phyloP scores from a whole-genome alignment of 2,888 invertebrate species.

The Nemapogon koenigi region DNA sequence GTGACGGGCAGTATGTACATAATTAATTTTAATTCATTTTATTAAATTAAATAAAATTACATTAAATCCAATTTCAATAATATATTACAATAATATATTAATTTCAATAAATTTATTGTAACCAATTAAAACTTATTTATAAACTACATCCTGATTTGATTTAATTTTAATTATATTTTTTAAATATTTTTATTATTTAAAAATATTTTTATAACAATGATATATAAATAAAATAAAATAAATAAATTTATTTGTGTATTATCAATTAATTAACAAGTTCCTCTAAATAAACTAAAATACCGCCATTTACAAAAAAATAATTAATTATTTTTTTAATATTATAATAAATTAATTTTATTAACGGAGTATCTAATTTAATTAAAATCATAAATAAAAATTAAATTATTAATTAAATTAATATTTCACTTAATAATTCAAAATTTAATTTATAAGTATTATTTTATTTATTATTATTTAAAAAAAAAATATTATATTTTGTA shows the following conservation, averaged over 20 bases:
- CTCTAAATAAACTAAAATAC: conserved; percentile 63
- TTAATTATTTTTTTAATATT: conserved; percentile 49
- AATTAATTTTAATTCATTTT: conserved; percentile 70
- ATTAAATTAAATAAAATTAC: conserved; percentile 63
- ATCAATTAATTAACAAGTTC: conserved; percentile 63
- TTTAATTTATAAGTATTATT: conserved; percentile 45
- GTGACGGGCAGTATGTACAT: conserved; percentile 84
- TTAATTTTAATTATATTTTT: conserved; percentile 56
- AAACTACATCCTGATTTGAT: conserved; percentile 77
- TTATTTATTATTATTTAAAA: conserved; percentile 50
- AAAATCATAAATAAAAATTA: too few relatives aligned
- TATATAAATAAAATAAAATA: conserved; percentile 44
- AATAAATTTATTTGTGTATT: conserved; percentile 56
- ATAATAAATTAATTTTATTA: conserved; percentile 31
- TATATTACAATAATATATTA: conserved; percentile 39
- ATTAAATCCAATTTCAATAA: conserved; percentile 70
- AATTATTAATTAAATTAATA: conserved; percentile 57
- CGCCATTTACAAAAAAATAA: conserved; percentile 74
- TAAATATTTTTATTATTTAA: conserved; percentile 59
- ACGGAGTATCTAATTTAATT: too few relatives aligned
- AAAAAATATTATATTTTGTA: conserved; percentile 66
- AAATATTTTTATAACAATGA: conserved; percentile 27
- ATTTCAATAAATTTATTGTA: conserved; percentile 69
- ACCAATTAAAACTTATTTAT: conserved; percentile 71
- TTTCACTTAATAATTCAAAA: conserved; percentile 62